Percentiles rank a stretch among this genome's conserved stretches.
These are phyloP conservation scores for Hesperophylax magnus DNA, from an alignment of 1,140 invertebrate genomes.

Conservation along the genomic window DNA sequence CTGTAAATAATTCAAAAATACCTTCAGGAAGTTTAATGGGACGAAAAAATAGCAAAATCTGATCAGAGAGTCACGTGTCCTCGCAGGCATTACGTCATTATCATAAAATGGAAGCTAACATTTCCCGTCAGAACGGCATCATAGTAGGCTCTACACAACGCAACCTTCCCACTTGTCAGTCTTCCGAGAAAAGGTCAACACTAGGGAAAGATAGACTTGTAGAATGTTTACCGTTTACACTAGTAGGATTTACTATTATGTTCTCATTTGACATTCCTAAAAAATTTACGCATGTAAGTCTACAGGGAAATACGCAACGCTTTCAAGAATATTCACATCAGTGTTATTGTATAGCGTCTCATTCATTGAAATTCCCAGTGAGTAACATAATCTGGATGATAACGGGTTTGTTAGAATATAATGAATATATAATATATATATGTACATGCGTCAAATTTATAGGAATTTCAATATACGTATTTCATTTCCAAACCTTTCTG, in stretches of 20 bases:
- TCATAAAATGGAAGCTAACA: constrained; percentile 44
- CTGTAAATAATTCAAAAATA: too few relatives aligned
- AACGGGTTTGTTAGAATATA: too few relatives aligned
- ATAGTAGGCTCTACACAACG: neutral
- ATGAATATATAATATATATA: too few relatives aligned
- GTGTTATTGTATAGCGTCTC: neutral
- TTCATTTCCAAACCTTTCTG: too few relatives aligned
- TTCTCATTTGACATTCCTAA: too few relatives aligned
- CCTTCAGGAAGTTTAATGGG: neutral
- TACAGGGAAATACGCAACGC: neutral
- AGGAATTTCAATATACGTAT: too few relatives aligned
- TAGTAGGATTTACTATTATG: too few relatives aligned
- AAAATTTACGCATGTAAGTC: too few relatives aligned
- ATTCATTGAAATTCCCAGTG: neutral
- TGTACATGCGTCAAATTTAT: too few relatives aligned
- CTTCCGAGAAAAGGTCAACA: constrained; percentile 48
- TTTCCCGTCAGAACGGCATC: constrained; percentile 19
- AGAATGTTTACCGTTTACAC: neutral
- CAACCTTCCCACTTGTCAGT: constrained; percentile 19
- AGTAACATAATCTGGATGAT: neutral
- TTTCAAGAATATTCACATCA: neutral
- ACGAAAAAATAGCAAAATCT: constrained; percentile 33
- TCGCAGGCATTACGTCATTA: constrained; percentile 34
- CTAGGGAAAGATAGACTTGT: neutral
- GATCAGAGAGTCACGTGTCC: constrained; percentile 39